Conservation (phyloP, 2,797 vertebrate genomes). For the Poecilia velifera region DNA sequence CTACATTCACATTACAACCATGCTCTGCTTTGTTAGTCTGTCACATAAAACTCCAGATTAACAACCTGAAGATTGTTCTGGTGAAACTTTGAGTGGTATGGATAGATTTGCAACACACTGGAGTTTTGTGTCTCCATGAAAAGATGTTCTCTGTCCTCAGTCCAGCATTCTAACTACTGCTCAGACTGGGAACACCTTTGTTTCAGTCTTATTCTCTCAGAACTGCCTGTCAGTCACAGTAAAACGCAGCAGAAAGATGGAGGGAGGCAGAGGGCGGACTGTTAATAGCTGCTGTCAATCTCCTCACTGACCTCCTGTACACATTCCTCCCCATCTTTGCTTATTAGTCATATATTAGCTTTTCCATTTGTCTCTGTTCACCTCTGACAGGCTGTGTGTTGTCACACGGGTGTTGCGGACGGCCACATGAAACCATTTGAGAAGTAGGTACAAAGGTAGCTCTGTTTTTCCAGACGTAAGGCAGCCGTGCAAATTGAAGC, state of each 20-base stretch:
- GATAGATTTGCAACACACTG: not conserved
- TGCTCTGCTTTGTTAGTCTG: not conserved
- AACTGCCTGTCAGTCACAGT: conserved; percentile 46
- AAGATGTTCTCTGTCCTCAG: not conserved
- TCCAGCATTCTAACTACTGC: conserved; percentile 11
- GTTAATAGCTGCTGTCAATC: conserved; percentile 73
- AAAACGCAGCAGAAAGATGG: conserved; percentile 43
- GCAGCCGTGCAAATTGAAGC: conserved; percentile 69
- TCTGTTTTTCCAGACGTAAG: conserved; percentile 74
- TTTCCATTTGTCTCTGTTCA: conserved; percentile 72
- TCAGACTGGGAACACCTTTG: conserved; percentile 40
- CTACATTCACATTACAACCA: not conserved
- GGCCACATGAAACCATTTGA: conserved; percentile 49
- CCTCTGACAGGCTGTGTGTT: conserved; percentile 63
- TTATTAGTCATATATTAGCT: conserved; percentile 76
- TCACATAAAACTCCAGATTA: not conserved
- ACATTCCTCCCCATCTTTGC: conserved; percentile 70
- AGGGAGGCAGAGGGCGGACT: conserved; percentile 17
- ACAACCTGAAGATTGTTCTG: not conserved
- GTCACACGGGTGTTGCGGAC: conserved; percentile 36
- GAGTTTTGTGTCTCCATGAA: not conserved
- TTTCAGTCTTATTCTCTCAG: conserved; percentile 30
- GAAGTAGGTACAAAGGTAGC: conserved; percentile 76
- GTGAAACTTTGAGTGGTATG: not conserved
- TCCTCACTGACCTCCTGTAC: conserved; percentile 56